Conservation (phyloP, 2,888 invertebrate species). For the Cheilosia soror region DNA sequence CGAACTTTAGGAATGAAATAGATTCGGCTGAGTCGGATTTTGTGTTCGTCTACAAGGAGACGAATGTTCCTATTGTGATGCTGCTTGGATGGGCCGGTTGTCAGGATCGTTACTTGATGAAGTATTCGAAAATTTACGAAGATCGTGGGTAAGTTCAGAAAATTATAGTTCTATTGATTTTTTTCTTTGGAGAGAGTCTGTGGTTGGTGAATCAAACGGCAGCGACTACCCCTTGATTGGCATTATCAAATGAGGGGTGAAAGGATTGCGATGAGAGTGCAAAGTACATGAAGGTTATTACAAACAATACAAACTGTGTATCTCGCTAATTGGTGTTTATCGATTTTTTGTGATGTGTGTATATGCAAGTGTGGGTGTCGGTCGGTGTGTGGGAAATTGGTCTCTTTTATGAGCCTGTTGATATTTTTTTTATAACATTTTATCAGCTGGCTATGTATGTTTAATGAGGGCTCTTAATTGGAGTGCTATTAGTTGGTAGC, state of each 20-base stretch:
- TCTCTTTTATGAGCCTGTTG: slow-evolving; percentile 43
- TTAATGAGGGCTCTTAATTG: background rate
- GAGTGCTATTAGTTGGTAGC: slow-evolving; percentile 7
- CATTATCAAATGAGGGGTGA: slow-evolving; percentile 18
- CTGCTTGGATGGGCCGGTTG: slow-evolving; percentile 93
- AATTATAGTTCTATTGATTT: background rate
- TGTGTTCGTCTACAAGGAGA: slow-evolving; percentile 86
- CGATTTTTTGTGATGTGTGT: slow-evolving; percentile 46
- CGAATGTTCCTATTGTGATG: slow-evolving; percentile 88
- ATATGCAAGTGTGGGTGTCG: background rate
- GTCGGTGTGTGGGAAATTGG: background rate
- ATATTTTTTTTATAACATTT: slow-evolving; percentile 17
- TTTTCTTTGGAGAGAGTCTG: background rate
- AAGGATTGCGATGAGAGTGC: slow-evolving; percentile 3
- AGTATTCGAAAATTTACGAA: slow-evolving; percentile 91
- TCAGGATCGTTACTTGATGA: slow-evolving; percentile 90
- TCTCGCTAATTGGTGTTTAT: slow-evolving; percentile 59
- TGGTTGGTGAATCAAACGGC: slow-evolving; percentile 39
- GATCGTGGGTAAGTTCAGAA: slow-evolving; percentile 87
- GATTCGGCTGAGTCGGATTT: slow-evolving; percentile 83
- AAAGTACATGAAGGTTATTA: slow-evolving; percentile 51
- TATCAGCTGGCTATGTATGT: slow-evolving; percentile 12
- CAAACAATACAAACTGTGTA: slow-evolving; percentile 11
- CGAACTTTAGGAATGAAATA: slow-evolving; percentile 83
- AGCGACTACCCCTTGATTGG: slow-evolving; percentile 46